Evolutionary conservation across 2,113 vertebrate genomes (phyloP).

Genomic region (Toxotes chatareus): DNA sequence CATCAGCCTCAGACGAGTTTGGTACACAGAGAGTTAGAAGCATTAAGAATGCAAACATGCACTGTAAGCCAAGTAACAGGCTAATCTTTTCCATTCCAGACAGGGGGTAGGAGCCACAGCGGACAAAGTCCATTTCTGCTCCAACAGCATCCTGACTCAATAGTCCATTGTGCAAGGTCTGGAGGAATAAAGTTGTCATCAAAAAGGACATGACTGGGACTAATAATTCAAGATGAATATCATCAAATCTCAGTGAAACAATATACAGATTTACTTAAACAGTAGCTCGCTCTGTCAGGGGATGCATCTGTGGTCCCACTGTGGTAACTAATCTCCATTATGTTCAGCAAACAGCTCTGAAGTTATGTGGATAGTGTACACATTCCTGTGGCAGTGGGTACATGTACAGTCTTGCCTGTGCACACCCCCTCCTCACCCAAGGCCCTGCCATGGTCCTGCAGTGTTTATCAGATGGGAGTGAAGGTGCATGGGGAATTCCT

Average conservation of each 20-base stretch:
- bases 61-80: conserved; percentile 68
- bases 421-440: conserved; percentile 35
- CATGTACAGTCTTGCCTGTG: conserved; percentile 69
- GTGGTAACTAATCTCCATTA: conserved; percentile 47
- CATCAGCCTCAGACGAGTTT: conserved; percentile 22
- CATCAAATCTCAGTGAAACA: conserved; percentile 38
- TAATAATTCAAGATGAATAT: conserved; percentile 47
- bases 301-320: conserved; percentile 44
- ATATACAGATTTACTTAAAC: conserved; percentile 14
- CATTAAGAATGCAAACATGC: conserved; percentile 76
- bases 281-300: conserved; percentile 28
- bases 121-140: conserved; percentile 74
- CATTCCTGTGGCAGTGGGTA: conserved; percentile 72
- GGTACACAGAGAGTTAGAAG: conserved; percentile 54
- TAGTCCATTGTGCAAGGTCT: conserved; percentile 59
- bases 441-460: conserved; percentile 53
- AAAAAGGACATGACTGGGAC: conserved; percentile 26
- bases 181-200: conserved; percentile 66
- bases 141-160: conserved; percentile 66
- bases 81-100: conserved; percentile 79
- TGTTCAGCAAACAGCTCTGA: conserved; percentile 62
- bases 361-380: conserved; percentile 55
- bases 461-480: conserved; percentile 76
- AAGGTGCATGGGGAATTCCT: conserved; percentile 80
- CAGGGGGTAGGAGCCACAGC: conserved; percentile 52